Conservation (phyloP, 2,888 invertebrate species). For the Drosophila yooni region DNA sequence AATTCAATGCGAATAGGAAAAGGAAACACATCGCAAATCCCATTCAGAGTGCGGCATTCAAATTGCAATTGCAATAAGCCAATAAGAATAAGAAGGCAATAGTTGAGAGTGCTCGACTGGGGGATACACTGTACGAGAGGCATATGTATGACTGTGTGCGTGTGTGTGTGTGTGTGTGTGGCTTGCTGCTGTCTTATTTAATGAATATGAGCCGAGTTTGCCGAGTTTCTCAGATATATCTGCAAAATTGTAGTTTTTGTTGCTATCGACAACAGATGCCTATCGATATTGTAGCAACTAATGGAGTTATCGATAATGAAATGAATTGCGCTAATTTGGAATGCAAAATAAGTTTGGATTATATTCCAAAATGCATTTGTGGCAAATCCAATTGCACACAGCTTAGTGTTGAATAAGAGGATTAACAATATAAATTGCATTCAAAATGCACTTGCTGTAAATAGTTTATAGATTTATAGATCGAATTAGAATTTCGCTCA, state of each 20-base stretch:
- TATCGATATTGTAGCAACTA: background rate
- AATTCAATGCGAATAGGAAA: constrained; percentile 28
- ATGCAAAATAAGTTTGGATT: too few species aligned
- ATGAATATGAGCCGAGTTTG: background rate
- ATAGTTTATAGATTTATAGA: background rate
- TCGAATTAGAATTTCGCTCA: background rate
- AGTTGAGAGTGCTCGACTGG: background rate
- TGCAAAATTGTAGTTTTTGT: background rate
- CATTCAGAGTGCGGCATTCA: background rate
- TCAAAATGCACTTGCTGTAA: background rate
- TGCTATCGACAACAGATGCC: background rate
- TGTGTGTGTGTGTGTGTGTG: too few species aligned
- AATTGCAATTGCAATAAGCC: background rate
- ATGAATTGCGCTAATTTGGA: background rate
- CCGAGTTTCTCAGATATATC: background rate
- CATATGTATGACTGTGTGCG: background rate
- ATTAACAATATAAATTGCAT: background rate
- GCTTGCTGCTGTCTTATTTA: too few species aligned
- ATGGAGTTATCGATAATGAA: background rate
- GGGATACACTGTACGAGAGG: background rate
- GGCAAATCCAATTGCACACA: background rate
- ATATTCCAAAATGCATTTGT: background rate
- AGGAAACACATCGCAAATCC: background rate
- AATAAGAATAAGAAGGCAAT: background rate
- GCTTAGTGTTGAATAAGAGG: background rate